Evolutionary conservation across 2,888 invertebrate species (phyloP), one percentile per base, ranked within the genome.

Genomic region (Thereva unica): DNA sequence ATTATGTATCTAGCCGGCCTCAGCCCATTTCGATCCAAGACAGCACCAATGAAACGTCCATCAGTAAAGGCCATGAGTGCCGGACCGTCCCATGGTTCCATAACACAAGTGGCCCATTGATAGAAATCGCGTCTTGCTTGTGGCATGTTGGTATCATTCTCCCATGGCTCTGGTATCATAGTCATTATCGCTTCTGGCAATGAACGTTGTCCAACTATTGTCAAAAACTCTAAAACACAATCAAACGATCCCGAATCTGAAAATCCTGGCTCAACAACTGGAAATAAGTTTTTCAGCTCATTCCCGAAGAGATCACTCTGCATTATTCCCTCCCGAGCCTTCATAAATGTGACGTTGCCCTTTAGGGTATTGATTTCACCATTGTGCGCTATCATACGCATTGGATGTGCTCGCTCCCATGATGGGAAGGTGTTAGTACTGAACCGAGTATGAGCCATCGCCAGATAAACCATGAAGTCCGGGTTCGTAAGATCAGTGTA

Each of bases 41-140:
- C 89, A 44, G 91, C 91, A 67, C 91, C 99, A 75, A 99, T 92
- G 78, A 94, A 97, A 40, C 97, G 89, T 40, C 99, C 99, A 82
- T 99, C 99, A 54, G 97, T 96, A 82, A 99, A 99, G 0, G 98
- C 95, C 66, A 99, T 87, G 69, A 99, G 83, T 1, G 99, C 99
- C 1, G 94, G 92, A 40, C 99, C 99, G 81, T 99, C 99, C 99
- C 99, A 99, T 0, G 99, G 98, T 79, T 99, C 99, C 98, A 99
- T 99, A 10, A 91, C 92, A 77, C 92, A 97, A 0, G 96, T 91
- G 9, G 96, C 92, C 98, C 98, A 99, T 72, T 94, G 91, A 82
- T 99, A 99, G 80, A 96, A 99, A 77, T 95, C 92, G 57, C 92
- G 87, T 82, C 97, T 98, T 77, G 94, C 93, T 70, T 88, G 86